A percentile compares a stretch with the other conserved stretches of the same genome.
Conservation (phyloP, 2,888 invertebrate species). For the Vanessa cardui region DNA sequence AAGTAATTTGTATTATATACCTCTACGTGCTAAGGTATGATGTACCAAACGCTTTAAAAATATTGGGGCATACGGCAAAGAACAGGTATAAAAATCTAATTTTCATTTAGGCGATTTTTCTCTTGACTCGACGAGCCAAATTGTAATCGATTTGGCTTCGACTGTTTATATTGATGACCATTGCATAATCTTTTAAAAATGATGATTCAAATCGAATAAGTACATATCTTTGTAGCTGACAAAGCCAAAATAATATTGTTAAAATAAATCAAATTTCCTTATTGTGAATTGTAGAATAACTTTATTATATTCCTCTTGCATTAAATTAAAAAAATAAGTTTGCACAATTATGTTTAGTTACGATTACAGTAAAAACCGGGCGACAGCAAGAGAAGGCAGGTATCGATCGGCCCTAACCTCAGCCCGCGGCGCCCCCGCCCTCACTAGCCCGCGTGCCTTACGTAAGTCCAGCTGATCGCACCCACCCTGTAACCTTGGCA, state of each 20-base stretch:
- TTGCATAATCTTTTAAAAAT: too few relatives aligned
- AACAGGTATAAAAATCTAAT: neutral
- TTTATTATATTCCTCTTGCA: too few relatives aligned
- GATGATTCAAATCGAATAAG: too few relatives aligned
- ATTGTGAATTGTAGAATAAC: too few relatives aligned
- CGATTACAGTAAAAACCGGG: constrained; percentile 59
- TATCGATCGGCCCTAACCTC: constrained; percentile 78
- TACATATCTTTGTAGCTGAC: too few relatives aligned
- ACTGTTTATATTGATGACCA: neutral
- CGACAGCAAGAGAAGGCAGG: constrained; percentile 70
- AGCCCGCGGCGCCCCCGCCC: constrained; percentile 47
- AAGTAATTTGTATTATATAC: neutral
- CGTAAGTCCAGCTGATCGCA: constrained; percentile 81
- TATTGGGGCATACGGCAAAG: neutral
- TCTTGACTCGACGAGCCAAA: neutral
- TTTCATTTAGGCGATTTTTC: constrained; percentile 3
- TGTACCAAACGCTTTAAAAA: neutral
- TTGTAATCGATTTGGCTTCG: constrained; percentile 19
- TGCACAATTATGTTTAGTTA: constrained; percentile 45
- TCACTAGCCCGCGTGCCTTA: constrained; percentile 66
- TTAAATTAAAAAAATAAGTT: constrained; percentile 14
- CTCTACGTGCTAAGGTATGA: too few relatives aligned
- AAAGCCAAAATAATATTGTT: too few relatives aligned
- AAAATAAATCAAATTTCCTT: too few relatives aligned
- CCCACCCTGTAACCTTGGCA: constrained; percentile 80